Evolutionary conservation across 2,113 vertebrate genomes (phyloP), one percentile per base, ranked within the genome.

Genomic region (Geococcyx californianus): DNA sequence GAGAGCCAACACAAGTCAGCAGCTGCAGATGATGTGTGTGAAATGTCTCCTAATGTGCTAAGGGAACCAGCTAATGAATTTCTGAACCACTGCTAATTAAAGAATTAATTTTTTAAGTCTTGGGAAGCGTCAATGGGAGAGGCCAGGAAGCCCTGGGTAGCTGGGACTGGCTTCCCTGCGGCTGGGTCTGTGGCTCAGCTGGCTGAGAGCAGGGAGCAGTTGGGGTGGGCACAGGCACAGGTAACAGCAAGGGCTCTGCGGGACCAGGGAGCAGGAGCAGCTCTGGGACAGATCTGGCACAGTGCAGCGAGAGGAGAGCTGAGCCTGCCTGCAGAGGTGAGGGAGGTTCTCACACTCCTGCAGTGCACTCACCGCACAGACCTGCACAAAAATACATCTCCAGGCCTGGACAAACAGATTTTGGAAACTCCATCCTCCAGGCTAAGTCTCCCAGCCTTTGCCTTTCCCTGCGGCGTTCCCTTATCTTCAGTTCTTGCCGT

Each of bases 71-170:
- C 47, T 49, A 70, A 90, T 90, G 75, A 73, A 62, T 93, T 79
- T 87, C 74, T 31, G 58, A 90, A 26, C 78, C 58, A 9, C 63
- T 23, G 36, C 67, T 91, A 85, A 94, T 90, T 83, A 72, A 75
- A 24, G 74, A 89, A 93, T 91, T 75, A 81, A 63, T n/a, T 47
- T 44, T 75, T 87, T 23, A 91, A 87, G 64, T 55, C 8, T 3
- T 7, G 73, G 64, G 52, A 81, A 84, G 17, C 11, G 5, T 9
- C 13, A 25, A 49, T 4, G 1, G 55, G 76, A 60, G 83, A n/a
- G 31, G 36, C 45, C n/a, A 15, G 40, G 51, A 20, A 60, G 75
- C 9, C n/a, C 51, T 5, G 0, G 0, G 16, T 24, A 13, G 19
- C 44, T 0, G 0, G 72, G 58, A 24, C 14, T 6, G 42, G 20